A percentile compares a stretch with the other conserved stretches of the same genome.
Conservation (phyloP, 2,113 vertebrate genomes). For the Tinamus guttatus region DNA sequence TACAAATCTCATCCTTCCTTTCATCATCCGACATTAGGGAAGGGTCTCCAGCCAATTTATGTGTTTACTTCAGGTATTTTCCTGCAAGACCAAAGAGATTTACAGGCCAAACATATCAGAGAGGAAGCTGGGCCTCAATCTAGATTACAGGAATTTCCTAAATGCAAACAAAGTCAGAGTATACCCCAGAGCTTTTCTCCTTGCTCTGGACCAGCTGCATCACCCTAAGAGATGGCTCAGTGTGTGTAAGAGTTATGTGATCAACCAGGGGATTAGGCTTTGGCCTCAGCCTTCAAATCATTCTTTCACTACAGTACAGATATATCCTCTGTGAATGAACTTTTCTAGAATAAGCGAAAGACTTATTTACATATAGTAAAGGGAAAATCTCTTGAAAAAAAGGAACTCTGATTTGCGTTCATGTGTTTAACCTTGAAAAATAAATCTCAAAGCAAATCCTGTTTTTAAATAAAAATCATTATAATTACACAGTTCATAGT, state of each 20-base stretch:
- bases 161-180: neutral
- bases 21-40: neutral
- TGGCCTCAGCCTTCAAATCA: neutral
- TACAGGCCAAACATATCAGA: neutral
- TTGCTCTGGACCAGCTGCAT: accelerated
- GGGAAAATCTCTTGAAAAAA: neutral
- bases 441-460: neutral
- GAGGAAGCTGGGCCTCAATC: neutral
- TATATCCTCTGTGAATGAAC: neutral
- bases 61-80: neutral
- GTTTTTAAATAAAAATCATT: neutral
- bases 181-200: neutral
- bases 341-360: neutral
- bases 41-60: neutral
- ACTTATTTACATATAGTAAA: neutral
- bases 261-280: neutral
- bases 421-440: neutral
- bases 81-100: neutral
- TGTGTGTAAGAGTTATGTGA: neutral
- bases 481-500: neutral
- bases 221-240: neutral
- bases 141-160: neutral
- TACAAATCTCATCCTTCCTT: neutral
- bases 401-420: neutral
- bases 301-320: neutral